A percentile compares a stretch with the other conserved stretches of the same genome.
These are phyloP conservation scores for Synanthedon tipuliformis DNA, from an alignment of 2,888 invertebrate species.

Conservation along the genomic window DNA sequence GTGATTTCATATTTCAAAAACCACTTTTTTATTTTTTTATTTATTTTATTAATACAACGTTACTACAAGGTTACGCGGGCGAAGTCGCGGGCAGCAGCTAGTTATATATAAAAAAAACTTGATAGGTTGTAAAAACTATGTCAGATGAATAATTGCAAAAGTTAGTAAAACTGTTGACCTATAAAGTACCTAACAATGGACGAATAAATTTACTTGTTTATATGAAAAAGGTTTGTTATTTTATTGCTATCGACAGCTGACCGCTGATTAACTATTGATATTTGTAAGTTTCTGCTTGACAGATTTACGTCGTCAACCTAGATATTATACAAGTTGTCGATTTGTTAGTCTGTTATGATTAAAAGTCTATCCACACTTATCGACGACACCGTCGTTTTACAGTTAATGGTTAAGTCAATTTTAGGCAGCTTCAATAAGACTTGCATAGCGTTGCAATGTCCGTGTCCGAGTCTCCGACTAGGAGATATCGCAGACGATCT, in stretches of 20 bases:
- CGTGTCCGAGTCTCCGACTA: too few species aligned
- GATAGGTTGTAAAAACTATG: neutral
- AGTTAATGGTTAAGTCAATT: too few species aligned
- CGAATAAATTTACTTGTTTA: slow-evolving; percentile 50
- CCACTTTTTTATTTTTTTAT: too few species aligned
- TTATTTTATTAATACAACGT: too few species aligned
- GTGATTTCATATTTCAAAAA: too few species aligned
- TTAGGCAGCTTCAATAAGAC: too few species aligned
- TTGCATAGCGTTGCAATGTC: too few species aligned
- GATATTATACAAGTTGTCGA: slow-evolving; percentile 5
- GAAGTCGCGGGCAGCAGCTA: too few species aligned
- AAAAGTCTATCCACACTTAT: neutral
- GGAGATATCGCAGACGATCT: too few species aligned
- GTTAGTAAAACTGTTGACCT: slow-evolving; percentile 43
- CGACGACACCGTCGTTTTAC: too few species aligned
- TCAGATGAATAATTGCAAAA: neutral
- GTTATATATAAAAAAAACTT: too few species aligned
- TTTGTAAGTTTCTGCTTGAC: slow-evolving; percentile 10
- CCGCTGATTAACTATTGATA: slow-evolving; percentile 11
- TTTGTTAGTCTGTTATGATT: neutral
- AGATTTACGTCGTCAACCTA: slow-evolving; percentile 18
- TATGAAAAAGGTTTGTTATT: slow-evolving; percentile 41
- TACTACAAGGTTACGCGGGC: too few species aligned
- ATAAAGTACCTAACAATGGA: slow-evolving; percentile 50
- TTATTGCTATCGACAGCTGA: slow-evolving; percentile 1